These are phyloP conservation scores for Aspidiotus destructor DNA, from an alignment of 2,888 invertebrate genomes.

Conservation along the genomic window DNA sequence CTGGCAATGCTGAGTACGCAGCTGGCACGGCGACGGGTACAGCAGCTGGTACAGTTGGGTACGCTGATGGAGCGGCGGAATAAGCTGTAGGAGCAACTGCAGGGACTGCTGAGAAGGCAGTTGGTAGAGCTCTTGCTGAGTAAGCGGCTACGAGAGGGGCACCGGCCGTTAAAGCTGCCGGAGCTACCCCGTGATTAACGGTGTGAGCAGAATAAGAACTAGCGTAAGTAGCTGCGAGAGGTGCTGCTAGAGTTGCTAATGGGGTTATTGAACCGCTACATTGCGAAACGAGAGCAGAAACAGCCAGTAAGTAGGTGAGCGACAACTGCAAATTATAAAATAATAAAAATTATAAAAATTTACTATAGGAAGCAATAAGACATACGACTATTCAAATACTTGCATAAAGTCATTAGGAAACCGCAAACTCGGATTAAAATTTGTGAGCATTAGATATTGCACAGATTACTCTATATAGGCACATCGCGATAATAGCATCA, in stretches of 20 bases:
- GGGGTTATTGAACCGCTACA: constrained; percentile 9
- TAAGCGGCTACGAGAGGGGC: constrained; percentile 31
- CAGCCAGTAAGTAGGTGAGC: neutral
- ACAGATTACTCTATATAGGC: no score
- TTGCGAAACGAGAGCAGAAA: constrained; percentile 16
- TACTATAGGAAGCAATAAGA: no score
- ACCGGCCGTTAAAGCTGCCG: constrained; percentile 48
- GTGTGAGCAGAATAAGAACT: constrained; percentile 65
- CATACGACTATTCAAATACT: no score
- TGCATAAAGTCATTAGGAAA: no score
- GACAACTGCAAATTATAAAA: no score
- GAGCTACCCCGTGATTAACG: constrained; percentile 65
- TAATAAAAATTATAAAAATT: no score
- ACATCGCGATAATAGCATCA: no score
- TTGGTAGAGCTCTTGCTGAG: constrained; percentile 12
- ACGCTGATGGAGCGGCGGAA: neutral
- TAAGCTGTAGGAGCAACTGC: constrained; percentile 25
- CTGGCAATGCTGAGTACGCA: constrained; percentile 7
- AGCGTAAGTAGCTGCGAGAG: constrained; percentile 62
- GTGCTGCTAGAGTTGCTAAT: constrained; percentile 41
- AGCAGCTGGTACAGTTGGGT: constrained; percentile 8
- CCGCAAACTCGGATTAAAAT: no score
- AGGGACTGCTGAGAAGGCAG: constrained; percentile 31
- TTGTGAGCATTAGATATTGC: no score
- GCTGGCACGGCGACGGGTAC: constrained; percentile 15